Evolutionary conservation across 2,888 invertebrate genomes (phyloP), one percentile per base, ranked within the genome.

Genomic region (Leptinotarsa haldemani): DNA sequence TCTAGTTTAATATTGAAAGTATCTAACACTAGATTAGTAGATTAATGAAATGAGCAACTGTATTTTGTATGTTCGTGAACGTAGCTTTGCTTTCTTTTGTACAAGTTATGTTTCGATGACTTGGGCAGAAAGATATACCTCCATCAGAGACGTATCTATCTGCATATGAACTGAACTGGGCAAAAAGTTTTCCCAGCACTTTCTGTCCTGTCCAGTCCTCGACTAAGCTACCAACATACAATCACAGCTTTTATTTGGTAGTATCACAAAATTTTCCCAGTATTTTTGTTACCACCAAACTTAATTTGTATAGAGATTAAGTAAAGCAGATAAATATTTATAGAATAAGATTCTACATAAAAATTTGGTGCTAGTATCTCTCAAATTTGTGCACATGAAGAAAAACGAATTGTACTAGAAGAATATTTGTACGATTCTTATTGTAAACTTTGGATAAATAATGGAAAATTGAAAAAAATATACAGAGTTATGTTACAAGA

Each of bases 261-360:
- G 87, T 86, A 87, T 87, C 87, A 87, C 86, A 87, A 87, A 86
- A 86, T 86, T 85, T 86, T 87, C 86, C 86, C 86, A 87, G 86
- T 86, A 87, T 86, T 86, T 87, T 86, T 85, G 86, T 85, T 86
- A 86, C 87, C 86, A 87, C 87, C 87, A 86, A 87, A 86, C 84
- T 82, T 83, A 85, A 83, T 83, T 84, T 80, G 80, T 80, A 78
- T 76, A 77, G 69, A 79, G 78, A 82, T 82, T 81, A 82, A 82
- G 82, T 82, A 77, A 80, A 81, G 80, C 81, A 77, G 77, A 78
- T 61, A 74, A 71, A 77, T 73, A 50, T 69, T 67, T 65, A 65
- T 70, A 70, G 48, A 52, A 70, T 63, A 48, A 52, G 46, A 58
- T 53, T 69, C 52, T 72, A 75, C 64, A 56, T 69, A 74, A 76